These are phyloP conservation scores for Deilephila elpenor DNA, from an alignment of 2,888 invertebrate genomes.

Conservation along the genomic window DNA sequence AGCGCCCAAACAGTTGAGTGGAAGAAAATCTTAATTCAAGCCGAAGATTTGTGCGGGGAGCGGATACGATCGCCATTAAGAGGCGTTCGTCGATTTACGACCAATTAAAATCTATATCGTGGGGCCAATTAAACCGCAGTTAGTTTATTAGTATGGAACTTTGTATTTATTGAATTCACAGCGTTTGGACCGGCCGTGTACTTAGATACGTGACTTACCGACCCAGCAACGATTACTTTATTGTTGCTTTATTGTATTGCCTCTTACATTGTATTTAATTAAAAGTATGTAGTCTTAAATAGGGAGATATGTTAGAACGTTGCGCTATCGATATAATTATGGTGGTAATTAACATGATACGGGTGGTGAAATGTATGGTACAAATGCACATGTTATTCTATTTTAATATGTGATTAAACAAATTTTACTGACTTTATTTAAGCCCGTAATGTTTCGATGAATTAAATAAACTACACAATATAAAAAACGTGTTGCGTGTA, in stretches of 20 bases:
- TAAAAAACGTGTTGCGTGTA: too few species aligned
- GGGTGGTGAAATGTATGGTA: not conserved
- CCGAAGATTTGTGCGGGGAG: conserved; percentile 57
- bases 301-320: conserved; percentile 4
- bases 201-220: conserved; percentile 36
- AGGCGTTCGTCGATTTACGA: conserved; percentile 66
- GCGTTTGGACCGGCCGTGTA: conserved; percentile 53
- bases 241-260: conserved; percentile 26
- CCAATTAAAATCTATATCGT: conserved; percentile 81
- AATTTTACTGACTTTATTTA: not conserved
- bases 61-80: conserved; percentile 63
- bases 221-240: conserved; percentile 31
- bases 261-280: conserved; percentile 30
- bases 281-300: conserved; percentile 11
- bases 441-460: too few species aligned
- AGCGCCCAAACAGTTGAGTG: not conserved
- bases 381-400: not conserved
- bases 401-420: not conserved
- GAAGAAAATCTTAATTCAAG: conserved; percentile 43
- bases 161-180: conserved; percentile 60
- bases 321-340: not conserved
- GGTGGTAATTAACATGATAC: not conserved
- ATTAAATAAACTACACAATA: too few species aligned
- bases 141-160: conserved; percentile 72
- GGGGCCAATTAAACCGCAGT: conserved; percentile 75